Evolutionary conservation across 2,888 invertebrate species (phyloP).

Genomic region (Sicus ferrugineus): DNA sequence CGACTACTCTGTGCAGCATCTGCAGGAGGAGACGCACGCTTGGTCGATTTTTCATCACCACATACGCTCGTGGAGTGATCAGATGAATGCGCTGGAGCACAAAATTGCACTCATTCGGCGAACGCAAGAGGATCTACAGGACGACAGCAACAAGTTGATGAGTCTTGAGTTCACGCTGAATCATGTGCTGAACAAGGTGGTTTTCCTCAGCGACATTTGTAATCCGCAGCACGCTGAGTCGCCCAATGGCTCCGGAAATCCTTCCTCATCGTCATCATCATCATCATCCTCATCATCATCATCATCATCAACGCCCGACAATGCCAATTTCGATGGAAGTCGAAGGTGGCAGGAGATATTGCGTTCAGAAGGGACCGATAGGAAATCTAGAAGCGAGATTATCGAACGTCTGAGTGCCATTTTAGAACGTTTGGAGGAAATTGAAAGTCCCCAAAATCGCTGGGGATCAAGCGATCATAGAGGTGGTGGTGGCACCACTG

Average conservation of each 20-base stretch:
- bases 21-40: slow-evolving; percentile 66
- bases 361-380: slow-evolving; percentile 39
- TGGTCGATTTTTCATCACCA: slow-evolving; percentile 68
- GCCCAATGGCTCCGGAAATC: slow-evolving; percentile 22
- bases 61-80: slow-evolving; percentile 67
- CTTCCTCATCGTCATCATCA: slow-evolving; percentile 7
- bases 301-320: too few species aligned
- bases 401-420: slow-evolving; percentile 49
- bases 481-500: slow-evolving; percentile 39
- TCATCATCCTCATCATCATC: too few species aligned
- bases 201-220: slow-evolving; percentile 51
- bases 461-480: background rate
- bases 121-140: slow-evolving; percentile 49
- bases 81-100: slow-evolving; percentile 66
- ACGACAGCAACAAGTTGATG: slow-evolving; percentile 53
- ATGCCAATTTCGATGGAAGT: slow-evolving; percentile 2
- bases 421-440: slow-evolving; percentile 48
- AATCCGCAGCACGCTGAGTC: slow-evolving; percentile 24
- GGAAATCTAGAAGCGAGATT: slow-evolving; percentile 45
- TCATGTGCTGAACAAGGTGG: slow-evolving; percentile 60
- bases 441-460: slow-evolving; percentile 38
- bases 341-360: slow-evolving; percentile 41
- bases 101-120: slow-evolving; percentile 66
- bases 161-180: slow-evolving; percentile 63
- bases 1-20: slow-evolving; percentile 65